Percentiles rank a stretch among this genome's conserved stretches.
Conservation (phyloP, 2,113 vertebrate species). For the Ophiodon elongatus region DNA sequence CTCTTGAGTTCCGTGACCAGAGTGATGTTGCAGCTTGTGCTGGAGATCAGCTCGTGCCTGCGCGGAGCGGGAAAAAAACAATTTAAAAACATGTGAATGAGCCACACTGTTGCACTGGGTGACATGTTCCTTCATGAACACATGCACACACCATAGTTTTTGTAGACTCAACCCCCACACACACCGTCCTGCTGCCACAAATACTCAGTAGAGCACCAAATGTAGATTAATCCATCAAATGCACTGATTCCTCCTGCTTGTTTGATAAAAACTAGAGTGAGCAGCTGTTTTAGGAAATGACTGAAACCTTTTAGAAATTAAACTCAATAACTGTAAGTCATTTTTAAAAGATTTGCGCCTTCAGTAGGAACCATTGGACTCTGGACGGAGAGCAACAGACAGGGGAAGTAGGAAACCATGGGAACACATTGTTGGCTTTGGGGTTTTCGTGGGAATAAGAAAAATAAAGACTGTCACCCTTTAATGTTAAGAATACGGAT, state of each 20-base stretch:
- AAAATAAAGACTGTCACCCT: background rate
- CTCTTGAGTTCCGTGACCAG: slow-evolving; percentile 35
- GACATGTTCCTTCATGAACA: background rate
- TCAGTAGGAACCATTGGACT: background rate
- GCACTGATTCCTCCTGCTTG: background rate
- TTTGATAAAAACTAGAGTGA: background rate
- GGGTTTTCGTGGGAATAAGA: background rate
- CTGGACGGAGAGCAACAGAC: background rate
- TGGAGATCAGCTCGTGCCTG: slow-evolving; percentile 35
- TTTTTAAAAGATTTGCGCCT: background rate
- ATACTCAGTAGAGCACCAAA: background rate
- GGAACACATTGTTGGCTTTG: background rate
- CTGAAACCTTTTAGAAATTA: background rate
- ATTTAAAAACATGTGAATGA: background rate
- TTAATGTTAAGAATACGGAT: background rate
- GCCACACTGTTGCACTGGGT: background rate
- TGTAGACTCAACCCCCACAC: background rate
- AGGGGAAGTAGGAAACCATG: background rate
- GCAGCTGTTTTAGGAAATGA: background rate
- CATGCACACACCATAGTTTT: background rate
- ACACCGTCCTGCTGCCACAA: too few species aligned
- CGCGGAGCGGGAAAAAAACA: background rate
- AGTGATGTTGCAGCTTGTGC: slow-evolving; percentile 46
- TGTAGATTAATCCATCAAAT: background rate
- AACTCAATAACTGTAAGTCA: background rate